Percentiles rank a stretch among this genome's conserved stretches.
Conservation (phyloP, 1,140 invertebrate genomes). For the Drosophila kurseongensis region DNA sequence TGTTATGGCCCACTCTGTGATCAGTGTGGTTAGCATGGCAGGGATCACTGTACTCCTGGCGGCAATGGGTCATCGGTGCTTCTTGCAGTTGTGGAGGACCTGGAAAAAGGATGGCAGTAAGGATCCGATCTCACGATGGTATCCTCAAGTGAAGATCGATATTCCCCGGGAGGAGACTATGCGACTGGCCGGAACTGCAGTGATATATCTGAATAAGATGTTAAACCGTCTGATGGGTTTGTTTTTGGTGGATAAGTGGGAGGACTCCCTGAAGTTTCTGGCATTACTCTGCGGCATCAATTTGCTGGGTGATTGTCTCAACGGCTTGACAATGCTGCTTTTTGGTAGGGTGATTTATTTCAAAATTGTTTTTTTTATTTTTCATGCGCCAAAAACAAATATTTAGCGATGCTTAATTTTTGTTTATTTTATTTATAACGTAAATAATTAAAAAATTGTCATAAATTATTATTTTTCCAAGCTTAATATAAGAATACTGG, state of each 20-base stretch:
- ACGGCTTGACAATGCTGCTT: slow-evolving; percentile 50
- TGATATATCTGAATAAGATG: slow-evolving; percentile 30
- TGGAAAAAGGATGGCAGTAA: slow-evolving; percentile 18
- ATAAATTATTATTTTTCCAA: too few relatives aligned
- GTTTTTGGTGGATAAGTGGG: slow-evolving; percentile 50
- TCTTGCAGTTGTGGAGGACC: slow-evolving; percentile 10
- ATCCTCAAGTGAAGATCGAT: slow-evolving; percentile 24
- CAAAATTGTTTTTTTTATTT: not conserved
- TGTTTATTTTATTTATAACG: too few relatives aligned
- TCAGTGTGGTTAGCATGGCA: slow-evolving; percentile 60
- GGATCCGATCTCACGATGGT: slow-evolving; percentile 17
- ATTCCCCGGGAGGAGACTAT: slow-evolving; percentile 48
- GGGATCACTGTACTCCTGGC: slow-evolving; percentile 39
- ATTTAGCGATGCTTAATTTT: too few relatives aligned
- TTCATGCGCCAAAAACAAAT: too few relatives aligned
- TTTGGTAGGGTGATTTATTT: slow-evolving; percentile 35
- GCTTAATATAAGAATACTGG: too few relatives aligned
- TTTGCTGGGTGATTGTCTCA: slow-evolving; percentile 58
- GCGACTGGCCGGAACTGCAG: slow-evolving; percentile 27
- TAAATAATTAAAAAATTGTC: too few relatives aligned
- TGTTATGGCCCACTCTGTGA: slow-evolving; percentile 51
- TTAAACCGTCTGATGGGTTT: slow-evolving; percentile 26
- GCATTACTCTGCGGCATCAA: slow-evolving; percentile 39
- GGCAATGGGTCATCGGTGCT: slow-evolving; percentile 34
- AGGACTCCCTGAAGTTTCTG: slow-evolving; percentile 53